These are phyloP conservation scores for Heterocephalus glaber DNA, from an alignment of 2,113 vertebrate genomes.

Conservation along the genomic window DNA sequence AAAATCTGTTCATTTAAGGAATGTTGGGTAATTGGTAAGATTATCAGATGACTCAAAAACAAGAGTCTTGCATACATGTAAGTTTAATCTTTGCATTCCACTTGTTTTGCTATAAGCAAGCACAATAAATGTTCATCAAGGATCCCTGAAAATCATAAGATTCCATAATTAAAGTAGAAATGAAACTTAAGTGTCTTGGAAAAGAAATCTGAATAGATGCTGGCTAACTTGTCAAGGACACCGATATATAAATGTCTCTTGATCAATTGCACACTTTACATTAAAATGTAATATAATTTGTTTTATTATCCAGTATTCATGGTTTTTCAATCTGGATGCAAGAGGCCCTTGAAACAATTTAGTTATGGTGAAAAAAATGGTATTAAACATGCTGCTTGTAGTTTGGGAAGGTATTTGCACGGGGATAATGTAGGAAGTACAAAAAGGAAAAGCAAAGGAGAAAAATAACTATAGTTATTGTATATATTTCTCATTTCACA, in stretches of 20 bases:
- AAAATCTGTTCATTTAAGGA: not conserved
- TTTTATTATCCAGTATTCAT: not conserved
- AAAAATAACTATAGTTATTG: not conserved
- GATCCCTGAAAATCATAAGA: not conserved
- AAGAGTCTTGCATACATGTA: not conserved
- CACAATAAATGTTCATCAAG: not conserved
- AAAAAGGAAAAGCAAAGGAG: not conserved
- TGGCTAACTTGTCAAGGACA: constrained; percentile 16
- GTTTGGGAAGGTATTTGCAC: not conserved
- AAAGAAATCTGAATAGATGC: not conserved
- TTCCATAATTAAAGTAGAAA: constrained; percentile 45
- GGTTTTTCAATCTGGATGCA: not conserved
- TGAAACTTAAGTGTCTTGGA: constrained; percentile 20
- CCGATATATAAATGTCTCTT: not conserved
- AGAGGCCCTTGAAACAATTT: not conserved
- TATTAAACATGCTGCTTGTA: not conserved
- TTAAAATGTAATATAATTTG: not conserved
- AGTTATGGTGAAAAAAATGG: not conserved
- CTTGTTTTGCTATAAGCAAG: constrained; percentile 7
- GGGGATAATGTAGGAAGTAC: not conserved
- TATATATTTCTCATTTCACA: not conserved
- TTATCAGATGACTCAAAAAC: constrained; percentile 45
- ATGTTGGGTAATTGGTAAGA: not conserved
- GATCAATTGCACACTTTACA: not conserved
- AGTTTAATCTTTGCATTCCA: constrained; percentile 22